Conservation (phyloP, 2,113 vertebrate species). For the Crotalus tigris region DNA sequence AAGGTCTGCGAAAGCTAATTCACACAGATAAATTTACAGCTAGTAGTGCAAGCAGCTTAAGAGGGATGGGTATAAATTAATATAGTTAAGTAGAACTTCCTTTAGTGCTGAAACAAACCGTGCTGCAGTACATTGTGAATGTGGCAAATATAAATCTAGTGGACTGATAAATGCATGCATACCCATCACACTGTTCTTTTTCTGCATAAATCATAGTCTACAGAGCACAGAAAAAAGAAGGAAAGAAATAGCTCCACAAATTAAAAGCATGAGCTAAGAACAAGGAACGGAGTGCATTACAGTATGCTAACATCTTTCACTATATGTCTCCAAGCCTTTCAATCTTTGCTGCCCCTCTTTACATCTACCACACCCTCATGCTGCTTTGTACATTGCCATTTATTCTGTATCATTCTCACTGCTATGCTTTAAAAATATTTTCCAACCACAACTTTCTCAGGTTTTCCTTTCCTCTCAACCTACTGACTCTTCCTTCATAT, state of each 20-base stretch:
- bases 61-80: conserved; percentile 22
- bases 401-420: neutral
- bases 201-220: neutral
- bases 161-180: neutral
- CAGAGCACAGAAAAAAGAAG: neutral
- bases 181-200: neutral
- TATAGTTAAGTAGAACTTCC: neutral
- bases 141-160: neutral
- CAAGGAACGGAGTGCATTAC: neutral
- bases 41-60: conserved; percentile 10
- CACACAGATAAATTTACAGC: conserved; percentile 30
- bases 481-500: neutral
- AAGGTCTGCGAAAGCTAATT: conserved; percentile 13
- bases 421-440: neutral
- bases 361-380: neutral
- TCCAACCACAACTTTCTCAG: neutral
- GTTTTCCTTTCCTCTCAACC: neutral
- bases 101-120: conserved; percentile 36
- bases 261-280: neutral
- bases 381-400: neutral
- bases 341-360: neutral
- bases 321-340: neutral
- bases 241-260: neutral
- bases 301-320: neutral
- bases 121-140: conserved; percentile 5